Evolutionary conservation across 2,113 vertebrate genomes (phyloP).

Genomic region (Cnemophilus loriae): DNA sequence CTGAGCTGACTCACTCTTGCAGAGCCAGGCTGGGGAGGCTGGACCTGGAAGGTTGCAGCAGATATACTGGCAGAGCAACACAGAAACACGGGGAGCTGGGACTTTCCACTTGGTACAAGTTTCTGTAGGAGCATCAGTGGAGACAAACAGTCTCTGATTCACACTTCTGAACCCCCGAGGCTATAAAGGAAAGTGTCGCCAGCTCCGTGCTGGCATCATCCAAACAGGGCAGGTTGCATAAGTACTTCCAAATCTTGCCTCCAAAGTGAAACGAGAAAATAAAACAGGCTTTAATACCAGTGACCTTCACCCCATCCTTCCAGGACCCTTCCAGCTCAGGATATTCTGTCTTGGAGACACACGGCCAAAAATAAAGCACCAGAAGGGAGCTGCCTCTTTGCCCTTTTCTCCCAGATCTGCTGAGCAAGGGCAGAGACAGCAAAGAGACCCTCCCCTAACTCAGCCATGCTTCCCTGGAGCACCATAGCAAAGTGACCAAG

Average conservation of each 20-base stretch:
- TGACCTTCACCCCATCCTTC: not conserved
- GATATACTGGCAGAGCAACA: not conserved
- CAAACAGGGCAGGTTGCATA: not conserved
- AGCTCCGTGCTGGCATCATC: not conserved
- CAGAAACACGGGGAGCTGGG: not conserved
- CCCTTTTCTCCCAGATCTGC: not conserved
- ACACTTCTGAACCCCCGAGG: not conserved
- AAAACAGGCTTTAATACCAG: not conserved
- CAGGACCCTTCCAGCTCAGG: not conserved
- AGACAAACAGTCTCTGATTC: not conserved
- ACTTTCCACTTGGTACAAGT: not conserved
- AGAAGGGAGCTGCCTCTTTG: not conserved
- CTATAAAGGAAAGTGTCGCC: not conserved
- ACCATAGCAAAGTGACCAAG: not conserved
- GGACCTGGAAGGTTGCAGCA: constrained; percentile 15
- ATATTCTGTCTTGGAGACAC: not conserved
- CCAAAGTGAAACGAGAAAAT: not conserved
- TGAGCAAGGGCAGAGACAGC: not conserved
- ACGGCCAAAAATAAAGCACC: not conserved
- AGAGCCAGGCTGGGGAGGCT: constrained; percentile 33
- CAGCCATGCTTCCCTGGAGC: not conserved
- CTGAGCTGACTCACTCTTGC: constrained; percentile 47
- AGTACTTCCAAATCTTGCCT: not conserved
- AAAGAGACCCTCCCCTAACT: not conserved
- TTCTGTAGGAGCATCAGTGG: not conserved